Percentiles rank a stretch among this genome's conserved stretches.
Conservation (phyloP, 2,888 invertebrate species). For the Cephonodes hylas region DNA sequence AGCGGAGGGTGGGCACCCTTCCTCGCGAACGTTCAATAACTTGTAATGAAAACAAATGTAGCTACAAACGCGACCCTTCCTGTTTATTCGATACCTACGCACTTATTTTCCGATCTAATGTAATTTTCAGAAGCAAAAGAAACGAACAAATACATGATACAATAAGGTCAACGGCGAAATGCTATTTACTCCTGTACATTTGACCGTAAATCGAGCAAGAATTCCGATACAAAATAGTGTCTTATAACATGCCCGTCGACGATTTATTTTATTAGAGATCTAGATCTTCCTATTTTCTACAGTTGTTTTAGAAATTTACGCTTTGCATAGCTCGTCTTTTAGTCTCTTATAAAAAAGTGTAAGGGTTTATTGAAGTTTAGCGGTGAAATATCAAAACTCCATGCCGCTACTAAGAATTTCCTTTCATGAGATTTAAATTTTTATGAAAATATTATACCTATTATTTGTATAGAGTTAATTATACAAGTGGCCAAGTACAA, state of each 20-base stretch:
- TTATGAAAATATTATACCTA: too few relatives aligned
- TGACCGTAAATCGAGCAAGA: background rate
- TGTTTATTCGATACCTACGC: conserved; percentile 51
- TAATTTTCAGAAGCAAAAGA: conserved; percentile 48
- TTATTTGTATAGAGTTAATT: too few relatives aligned
- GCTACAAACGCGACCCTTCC: conserved; percentile 59
- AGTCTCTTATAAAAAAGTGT: too few relatives aligned
- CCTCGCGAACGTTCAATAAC: conserved; percentile 55
- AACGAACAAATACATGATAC: conserved; percentile 25
- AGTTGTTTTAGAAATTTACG: too few relatives aligned
- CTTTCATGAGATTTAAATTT: too few relatives aligned
- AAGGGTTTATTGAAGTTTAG: too few relatives aligned
- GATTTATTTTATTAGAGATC: background rate
- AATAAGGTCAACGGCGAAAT: background rate
- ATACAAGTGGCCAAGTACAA: too few relatives aligned
- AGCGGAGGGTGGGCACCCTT: conserved; percentile 42
- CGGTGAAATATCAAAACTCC: too few relatives aligned
- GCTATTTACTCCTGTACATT: background rate
- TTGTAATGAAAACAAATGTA: conserved; percentile 70
- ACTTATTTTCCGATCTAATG: conserved; percentile 56
- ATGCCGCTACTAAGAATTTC: too few relatives aligned
- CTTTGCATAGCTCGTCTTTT: too few relatives aligned
- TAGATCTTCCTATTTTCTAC: too few relatives aligned
- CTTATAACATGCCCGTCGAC: background rate
- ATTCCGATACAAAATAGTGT: background rate